These are phyloP conservation scores for Pyrrhosoma nymphula DNA, from an alignment of 2,888 invertebrate species.

Conservation along the genomic window DNA sequence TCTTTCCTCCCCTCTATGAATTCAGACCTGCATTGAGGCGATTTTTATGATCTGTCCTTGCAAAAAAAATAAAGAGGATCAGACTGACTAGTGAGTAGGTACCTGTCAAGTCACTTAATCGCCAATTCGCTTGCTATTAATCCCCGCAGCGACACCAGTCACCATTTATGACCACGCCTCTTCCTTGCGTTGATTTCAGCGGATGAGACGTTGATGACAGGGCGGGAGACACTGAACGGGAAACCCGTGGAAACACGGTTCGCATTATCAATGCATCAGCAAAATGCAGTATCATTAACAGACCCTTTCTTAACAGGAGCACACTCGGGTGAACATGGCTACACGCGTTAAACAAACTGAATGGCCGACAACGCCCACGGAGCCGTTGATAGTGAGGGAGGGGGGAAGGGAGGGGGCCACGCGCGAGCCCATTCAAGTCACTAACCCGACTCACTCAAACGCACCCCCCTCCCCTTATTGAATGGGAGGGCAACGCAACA, in stretches of 20 bases:
- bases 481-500: slow-evolving; percentile 21
- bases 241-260: neutral
- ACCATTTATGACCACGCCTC: neutral
- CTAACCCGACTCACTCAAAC: neutral
- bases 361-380: neutral
- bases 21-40: too few relatives aligned
- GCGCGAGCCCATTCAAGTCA: neutral
- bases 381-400: neutral
- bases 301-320: neutral
- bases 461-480: neutral
- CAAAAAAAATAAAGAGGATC: too few relatives aligned
- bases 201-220: neutral
- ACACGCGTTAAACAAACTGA: slow-evolving; percentile 43
- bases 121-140: neutral
- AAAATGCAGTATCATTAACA: slow-evolving; percentile 45
- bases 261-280: neutral
- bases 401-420: neutral
- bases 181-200: neutral
- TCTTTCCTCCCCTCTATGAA: too few relatives aligned
- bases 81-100: too few relatives aligned
- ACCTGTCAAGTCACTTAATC: neutral
- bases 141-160: neutral
- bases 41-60: too few relatives aligned
- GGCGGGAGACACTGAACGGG: neutral
- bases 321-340: slow-evolving; percentile 25